Evolutionary conservation across 2,797 vertebrate genomes (phyloP), one percentile per base, ranked within the genome.

Genomic region (Capromys pilorides): DNA sequence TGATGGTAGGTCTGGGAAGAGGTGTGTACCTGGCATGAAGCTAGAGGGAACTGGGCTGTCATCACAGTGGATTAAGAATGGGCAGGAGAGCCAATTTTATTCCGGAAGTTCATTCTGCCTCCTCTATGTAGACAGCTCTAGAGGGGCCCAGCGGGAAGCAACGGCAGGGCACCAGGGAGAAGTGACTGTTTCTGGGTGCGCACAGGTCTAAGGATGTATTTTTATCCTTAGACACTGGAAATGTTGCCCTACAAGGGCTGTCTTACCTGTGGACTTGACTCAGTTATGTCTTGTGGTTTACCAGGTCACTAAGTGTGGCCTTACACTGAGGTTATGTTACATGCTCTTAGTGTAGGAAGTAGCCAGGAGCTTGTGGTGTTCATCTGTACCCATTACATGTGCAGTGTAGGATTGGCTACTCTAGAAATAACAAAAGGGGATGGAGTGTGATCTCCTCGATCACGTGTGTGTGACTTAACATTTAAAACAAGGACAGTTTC

Each of bases 401-500:
- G 3, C 6, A 24, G 80, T 41, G 3, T 49, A 18, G 51, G 62
- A 18, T 7, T n/a, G 0, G 5, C n/a, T 66, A 14, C 61, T 41
- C 18, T 28, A 51, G 86, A 19, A 66, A n/a, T n/a, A 41, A 36
- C 22, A 36, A 45, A 57, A 45, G 36, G 64, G 59, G 9, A 0
- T 39, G 8, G 24, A 3, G 5, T 5, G 21, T 31, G 59, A 26
- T 31, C 26, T 69, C 0, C 36, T 5, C 28, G 54, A 69, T 36
- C n/a, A 19, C 4, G 0, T 22, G 6, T 21, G 2, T 22, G 4
- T 36, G 36, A 36, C 12, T 39, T 61, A 54, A 33, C 10, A 0
- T 39, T 54, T 45, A 66, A 82, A 92, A 49, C 19, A 62, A 33
- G 78, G 36, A 5, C 61, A 18, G 16, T 28, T 54, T 28, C 36